phyloP scores from a whole-genome alignment of 2,888 invertebrate species.

The Apamea monoglypha region DNA sequence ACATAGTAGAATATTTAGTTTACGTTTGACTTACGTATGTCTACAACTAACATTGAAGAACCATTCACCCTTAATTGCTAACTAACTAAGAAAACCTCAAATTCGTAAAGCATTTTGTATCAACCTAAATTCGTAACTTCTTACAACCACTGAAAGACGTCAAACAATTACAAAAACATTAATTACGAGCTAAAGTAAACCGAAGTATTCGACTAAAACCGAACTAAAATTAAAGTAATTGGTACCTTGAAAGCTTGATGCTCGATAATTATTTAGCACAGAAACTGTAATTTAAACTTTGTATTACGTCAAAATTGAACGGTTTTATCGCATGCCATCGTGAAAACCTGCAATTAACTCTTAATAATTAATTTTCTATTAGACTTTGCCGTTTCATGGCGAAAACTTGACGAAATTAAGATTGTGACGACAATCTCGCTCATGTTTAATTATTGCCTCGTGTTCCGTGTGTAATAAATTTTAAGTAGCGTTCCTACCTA shows the following conservation, averaged over 20 bases:
- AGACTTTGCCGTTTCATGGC: slow-evolving; percentile 20
- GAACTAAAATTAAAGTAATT: slow-evolving; percentile 21
- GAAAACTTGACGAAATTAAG: slow-evolving; percentile 36
- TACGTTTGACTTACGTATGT: neutral
- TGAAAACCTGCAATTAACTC: slow-evolving; percentile 38
- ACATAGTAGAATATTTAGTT: slow-evolving; percentile 1
- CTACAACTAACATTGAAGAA: neutral
- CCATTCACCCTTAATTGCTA: neutral
- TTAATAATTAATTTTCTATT: slow-evolving; percentile 57
- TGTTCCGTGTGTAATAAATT: slow-evolving; percentile 10
- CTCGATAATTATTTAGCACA: slow-evolving; percentile 36
- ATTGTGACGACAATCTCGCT: slow-evolving; percentile 11
- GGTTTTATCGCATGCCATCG: neutral
- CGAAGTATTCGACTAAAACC: slow-evolving; percentile 5
- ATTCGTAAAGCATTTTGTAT: neutral
- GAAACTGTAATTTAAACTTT: slow-evolving; percentile 45
- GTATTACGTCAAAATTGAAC: slow-evolving; percentile 20
- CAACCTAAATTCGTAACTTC: neutral
- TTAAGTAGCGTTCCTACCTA: neutral
- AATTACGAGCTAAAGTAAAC: neutral
- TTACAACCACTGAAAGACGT: neutral
- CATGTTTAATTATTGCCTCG: slow-evolving; percentile 15
- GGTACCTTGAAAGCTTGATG: neutral
- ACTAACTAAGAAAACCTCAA: neutral
- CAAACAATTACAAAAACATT: slow-evolving; percentile 24